phyloP scores from a whole-genome alignment of 2,888 invertebrate genomes.

The Julus scanicus region DNA sequence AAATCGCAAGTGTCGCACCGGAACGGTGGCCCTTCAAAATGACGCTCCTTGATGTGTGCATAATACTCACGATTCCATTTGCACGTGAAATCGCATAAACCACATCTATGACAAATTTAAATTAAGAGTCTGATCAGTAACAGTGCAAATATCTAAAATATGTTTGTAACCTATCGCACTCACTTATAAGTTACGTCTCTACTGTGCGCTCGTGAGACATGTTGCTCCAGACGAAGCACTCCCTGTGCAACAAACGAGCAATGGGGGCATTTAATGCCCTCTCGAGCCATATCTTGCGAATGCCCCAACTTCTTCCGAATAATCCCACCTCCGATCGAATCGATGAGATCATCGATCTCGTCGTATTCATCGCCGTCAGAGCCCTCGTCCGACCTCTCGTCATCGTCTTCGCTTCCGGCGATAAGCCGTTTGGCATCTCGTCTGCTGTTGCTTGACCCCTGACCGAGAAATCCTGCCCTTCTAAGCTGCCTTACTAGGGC shows the following conservation, averaged over 20 bases:
- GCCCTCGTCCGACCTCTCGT: slow-evolving; percentile 52
- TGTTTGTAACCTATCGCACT: too few species aligned
- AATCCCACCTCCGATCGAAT: slow-evolving; percentile 56
- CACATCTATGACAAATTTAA: slow-evolving; percentile 65
- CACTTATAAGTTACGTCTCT: slow-evolving; percentile 71
- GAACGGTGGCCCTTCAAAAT: slow-evolving; percentile 74
- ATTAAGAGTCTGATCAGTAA: too few species aligned
- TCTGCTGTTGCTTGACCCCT: not conserved
- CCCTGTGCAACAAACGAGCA: slow-evolving; percentile 70
- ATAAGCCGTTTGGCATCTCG: not conserved
- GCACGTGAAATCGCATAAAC: slow-evolving; percentile 73
- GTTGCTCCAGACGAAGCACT: slow-evolving; percentile 70
- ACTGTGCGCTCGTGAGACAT: slow-evolving; percentile 71
- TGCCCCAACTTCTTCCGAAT: slow-evolving; percentile 56
- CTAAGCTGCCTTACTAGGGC: slow-evolving; percentile 51
- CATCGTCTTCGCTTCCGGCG: slow-evolving; percentile 51
- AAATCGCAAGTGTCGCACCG: slow-evolving; percentile 73
- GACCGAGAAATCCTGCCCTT: slow-evolving; percentile 14
- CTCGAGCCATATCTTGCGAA: slow-evolving; percentile 54
- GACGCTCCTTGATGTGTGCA: slow-evolving; percentile 71
- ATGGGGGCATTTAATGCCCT: slow-evolving; percentile 68
- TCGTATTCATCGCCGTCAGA: slow-evolving; percentile 57
- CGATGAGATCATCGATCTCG: slow-evolving; percentile 58
- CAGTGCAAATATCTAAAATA: too few species aligned
- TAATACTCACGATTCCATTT: slow-evolving; percentile 74